Percentiles rank a stretch among this genome's conserved stretches.
Conservation (phyloP, 1,140 invertebrate species). For the Drosophila rhopaloa region DNA sequence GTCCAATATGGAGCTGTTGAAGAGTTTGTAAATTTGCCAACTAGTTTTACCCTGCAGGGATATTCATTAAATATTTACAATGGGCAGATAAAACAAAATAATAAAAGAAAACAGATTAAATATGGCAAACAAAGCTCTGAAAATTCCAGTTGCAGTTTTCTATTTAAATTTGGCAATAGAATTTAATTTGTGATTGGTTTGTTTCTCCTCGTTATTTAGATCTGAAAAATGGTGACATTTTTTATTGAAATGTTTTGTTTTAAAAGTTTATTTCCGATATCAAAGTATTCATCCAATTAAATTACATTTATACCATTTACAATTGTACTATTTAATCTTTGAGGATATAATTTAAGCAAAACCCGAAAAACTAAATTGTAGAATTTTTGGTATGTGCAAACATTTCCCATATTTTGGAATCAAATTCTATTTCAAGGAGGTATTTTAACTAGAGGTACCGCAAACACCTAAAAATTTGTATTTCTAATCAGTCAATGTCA, state of each 20-base stretch:
- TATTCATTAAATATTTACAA: slow-evolving; percentile 43
- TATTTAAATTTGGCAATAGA: background rate
- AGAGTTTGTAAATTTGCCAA: slow-evolving; percentile 16
- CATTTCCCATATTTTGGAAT: too few relatives aligned
- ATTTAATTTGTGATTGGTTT: background rate
- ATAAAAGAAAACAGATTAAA: slow-evolving; percentile 3
- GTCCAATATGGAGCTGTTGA: slow-evolving; percentile 18
- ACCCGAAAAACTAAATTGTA: too few relatives aligned
- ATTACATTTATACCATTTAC: too few relatives aligned
- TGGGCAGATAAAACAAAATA: slow-evolving; percentile 9
- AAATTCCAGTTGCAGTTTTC: slow-evolving; percentile 7
- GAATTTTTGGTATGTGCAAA: background rate
- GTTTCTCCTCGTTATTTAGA: background rate
- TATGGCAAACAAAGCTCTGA: slow-evolving; percentile 10
- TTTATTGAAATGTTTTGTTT: background rate
- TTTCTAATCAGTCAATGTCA: too few relatives aligned
- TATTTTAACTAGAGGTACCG: too few relatives aligned
- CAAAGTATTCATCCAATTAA: too few relatives aligned
- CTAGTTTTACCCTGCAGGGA: slow-evolving; percentile 4
- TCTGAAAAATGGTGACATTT: background rate
- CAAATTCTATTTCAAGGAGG: too few relatives aligned
- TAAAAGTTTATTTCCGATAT: background rate
- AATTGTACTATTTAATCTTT: too few relatives aligned
- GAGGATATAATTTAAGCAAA: too few relatives aligned
- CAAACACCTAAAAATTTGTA: too few relatives aligned